phyloP scores from a whole-genome alignment of 30 jellyfish, hydroid and myxozoan genomes.

The Aurelia aurita region DNA sequence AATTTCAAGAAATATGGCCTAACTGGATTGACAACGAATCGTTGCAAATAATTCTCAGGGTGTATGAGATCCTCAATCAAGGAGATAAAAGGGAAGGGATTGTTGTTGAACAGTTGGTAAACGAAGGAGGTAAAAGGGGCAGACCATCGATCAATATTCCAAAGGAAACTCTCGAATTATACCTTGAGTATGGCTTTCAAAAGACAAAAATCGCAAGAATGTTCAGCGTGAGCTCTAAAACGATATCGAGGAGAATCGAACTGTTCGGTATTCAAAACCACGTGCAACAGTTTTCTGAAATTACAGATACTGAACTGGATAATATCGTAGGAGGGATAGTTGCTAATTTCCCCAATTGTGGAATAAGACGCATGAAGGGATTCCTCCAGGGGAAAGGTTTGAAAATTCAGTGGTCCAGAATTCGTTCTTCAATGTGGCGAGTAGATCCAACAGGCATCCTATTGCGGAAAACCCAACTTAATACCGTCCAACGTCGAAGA shows the following conservation, averaged over 20 bases:
- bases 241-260: conserved; percentile 20
- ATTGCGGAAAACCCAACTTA: conserved; percentile 45
- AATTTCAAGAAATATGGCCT: conserved; percentile 2
- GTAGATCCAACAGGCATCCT: conserved; percentile 56
- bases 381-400: conserved; percentile 43
- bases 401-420: conserved; percentile 42
- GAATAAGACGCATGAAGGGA: conserved; percentile 39
- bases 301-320: conserved; percentile 26
- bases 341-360: conserved; percentile 42
- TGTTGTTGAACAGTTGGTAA: conserved; percentile 5
- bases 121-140: conserved; percentile 11
- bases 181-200: conserved; percentile 44
- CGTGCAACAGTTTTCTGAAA: neutral
- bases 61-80: neutral
- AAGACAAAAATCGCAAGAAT: conserved; percentile 29
- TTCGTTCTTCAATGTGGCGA: conserved; percentile 39
- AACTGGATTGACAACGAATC: neutral
- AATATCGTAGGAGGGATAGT: neutral
- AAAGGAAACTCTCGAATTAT: conserved; percentile 28
- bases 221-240: conserved; percentile 28
- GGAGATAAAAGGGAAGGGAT: conserved; percentile 26
- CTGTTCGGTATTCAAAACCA: conserved; percentile 12
- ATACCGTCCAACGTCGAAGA: conserved; percentile 14
- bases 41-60: neutral
- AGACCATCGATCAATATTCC: conserved; percentile 17